Evolutionary conservation across 2,113 vertebrate species (phyloP), one percentile per base, ranked within the genome.

Genomic region (Synchiropus splendidus): DNA sequence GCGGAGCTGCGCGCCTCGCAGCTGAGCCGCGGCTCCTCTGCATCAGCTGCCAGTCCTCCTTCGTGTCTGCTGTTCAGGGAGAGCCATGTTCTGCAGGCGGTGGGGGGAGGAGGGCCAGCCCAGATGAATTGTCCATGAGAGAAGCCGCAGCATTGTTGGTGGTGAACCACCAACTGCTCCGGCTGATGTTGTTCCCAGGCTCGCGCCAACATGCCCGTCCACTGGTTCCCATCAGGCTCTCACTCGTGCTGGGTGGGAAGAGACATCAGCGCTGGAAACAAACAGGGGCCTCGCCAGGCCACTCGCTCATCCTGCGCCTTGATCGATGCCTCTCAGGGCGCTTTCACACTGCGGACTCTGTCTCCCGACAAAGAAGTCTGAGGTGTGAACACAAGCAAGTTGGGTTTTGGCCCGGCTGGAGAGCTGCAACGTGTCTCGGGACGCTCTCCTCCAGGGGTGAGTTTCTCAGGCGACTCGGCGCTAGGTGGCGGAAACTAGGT

Each of bases 101-200:
- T 57, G 55, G 63, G 45, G 47, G 36, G 37, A 50, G 47, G 41
- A 71, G 78, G 75, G 51, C 68, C 32, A 72, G 63, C 61, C 72
- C 74, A 67, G 66, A 82, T 81, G 77, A 85, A 86, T 79, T 80
- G 77, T 70, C 75, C 76, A 74, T 84, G 54, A 73, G 70, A 67
- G 67, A 62, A 67, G 71, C 84, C 85, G 18, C 79, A 82, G 65
- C 63, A 71, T 77, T 67, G 69, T 86, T 83, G 77, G 82, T 72
- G 83, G 82, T 77, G 51, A 62, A 82, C 83, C 83, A 18, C 81
- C 51, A 54, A 67, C 68, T 74, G 72, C 78, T 75, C 64, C 68
- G 50, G 73, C 72, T 72, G 71, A 75, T 78, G 74, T 51, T 67
- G 72, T 84, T 87, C 83, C 75, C 81, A 85, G 83, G 49, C 75